Evolutionary conservation across 2,797 vertebrate species (phyloP).

Genomic region (Megaceryle alcyon): DNA sequence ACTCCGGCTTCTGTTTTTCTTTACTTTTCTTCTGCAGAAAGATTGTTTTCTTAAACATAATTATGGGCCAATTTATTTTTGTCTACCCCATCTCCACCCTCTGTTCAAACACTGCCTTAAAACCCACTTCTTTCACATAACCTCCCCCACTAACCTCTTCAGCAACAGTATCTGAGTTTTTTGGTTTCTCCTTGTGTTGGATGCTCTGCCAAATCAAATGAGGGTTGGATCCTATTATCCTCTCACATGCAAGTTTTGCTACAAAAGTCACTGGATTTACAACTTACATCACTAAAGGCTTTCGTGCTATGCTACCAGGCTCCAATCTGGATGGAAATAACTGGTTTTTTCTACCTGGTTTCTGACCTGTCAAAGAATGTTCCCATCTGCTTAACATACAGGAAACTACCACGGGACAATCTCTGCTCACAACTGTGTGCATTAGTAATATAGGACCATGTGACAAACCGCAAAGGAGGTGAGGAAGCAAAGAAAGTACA

Average conservation of each 20-base stretch:
- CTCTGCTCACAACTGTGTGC: accelerated
- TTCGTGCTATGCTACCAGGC: background rate
- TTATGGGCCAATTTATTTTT: conserved; percentile 53
- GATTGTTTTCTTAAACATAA: conserved; percentile 52
- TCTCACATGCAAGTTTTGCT: conserved; percentile 10
- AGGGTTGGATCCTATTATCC: conserved; percentile 12
- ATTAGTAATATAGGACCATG: background rate
- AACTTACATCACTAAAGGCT: background rate
- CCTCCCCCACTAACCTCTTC: conserved; percentile 35
- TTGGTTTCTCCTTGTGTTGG: conserved; percentile 13
- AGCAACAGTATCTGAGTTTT: conserved; percentile 11
- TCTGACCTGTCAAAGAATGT: background rate
- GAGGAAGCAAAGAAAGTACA: background rate
- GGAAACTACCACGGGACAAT: background rate
- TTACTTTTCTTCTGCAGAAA: conserved; percentile 39
- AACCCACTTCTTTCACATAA: conserved; percentile 3
- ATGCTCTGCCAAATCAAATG: conserved; percentile 31
- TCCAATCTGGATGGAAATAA: background rate
- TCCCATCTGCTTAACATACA: background rate
- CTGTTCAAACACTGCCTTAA: conserved; percentile 51
- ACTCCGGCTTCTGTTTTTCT: conserved; percentile 8
- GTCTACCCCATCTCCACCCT: conserved; percentile 50
- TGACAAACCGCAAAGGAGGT: background rate
- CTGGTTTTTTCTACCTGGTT: background rate
- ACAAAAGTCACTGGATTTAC: background rate